phyloP scores from a whole-genome alignment of 2,888 invertebrate genomes.

The Cerceris rybyensis region DNA sequence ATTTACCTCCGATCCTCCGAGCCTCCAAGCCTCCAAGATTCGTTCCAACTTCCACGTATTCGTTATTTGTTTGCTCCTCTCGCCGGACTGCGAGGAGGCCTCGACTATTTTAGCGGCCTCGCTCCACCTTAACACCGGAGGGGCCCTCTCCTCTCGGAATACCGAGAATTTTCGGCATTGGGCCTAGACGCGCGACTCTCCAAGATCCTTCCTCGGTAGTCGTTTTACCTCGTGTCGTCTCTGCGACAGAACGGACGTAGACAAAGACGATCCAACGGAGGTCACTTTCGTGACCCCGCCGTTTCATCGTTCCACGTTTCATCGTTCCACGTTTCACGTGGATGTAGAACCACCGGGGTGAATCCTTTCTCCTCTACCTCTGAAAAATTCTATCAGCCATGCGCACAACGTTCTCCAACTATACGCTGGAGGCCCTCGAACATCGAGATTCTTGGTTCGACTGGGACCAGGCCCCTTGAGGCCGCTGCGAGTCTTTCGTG shows the following conservation, averaged over 20 bases:
- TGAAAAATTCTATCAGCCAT: too few species aligned
- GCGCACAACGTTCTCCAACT: too few species aligned
- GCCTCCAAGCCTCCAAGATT: constrained; percentile 51
- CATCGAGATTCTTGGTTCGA: too few species aligned
- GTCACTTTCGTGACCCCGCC: constrained; percentile 3
- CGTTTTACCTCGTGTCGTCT: background rate
- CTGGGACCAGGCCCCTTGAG: too few species aligned
- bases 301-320: too few species aligned
- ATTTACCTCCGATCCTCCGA: constrained; percentile 32
- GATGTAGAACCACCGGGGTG: too few species aligned
- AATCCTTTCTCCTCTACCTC: too few species aligned
- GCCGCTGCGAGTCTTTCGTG: too few species aligned
- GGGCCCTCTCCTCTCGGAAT: constrained; percentile 42
- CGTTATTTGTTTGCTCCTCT: constrained; percentile 64
- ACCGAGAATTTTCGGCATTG: constrained; percentile 61
- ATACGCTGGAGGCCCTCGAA: too few species aligned
- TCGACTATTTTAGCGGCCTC: constrained; percentile 67
- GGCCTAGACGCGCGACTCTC: constrained; percentile 36
- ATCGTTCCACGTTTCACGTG: too few species aligned
- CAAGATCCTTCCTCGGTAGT: constrained; percentile 34
- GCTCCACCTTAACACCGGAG: constrained; percentile 35
- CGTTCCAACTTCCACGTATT: constrained; percentile 73
- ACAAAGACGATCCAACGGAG: constrained; percentile 24
- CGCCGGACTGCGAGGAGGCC: constrained; percentile 49
- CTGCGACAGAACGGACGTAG: background rate